Percentiles rank a stretch among this genome's conserved stretches.
These are phyloP conservation scores for Porites lobata DNA, from an alignment of 92 coral and sea anemone genomes.

Conservation along the genomic window DNA sequence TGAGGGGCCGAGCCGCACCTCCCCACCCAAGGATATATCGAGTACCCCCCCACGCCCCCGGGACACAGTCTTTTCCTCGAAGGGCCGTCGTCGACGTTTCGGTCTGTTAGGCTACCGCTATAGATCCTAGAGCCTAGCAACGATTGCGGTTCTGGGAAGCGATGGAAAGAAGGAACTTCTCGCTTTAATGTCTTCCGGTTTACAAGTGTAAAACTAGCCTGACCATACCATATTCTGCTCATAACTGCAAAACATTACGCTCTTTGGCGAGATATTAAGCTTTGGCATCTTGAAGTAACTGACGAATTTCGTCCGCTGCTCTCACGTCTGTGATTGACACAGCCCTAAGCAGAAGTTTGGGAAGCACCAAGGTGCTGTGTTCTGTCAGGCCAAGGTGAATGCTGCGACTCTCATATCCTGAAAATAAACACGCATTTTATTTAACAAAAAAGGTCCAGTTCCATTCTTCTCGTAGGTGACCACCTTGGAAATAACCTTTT, in stretches of 20 bases:
- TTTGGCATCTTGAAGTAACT: conserved; percentile 24
- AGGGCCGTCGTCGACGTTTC: too few species aligned
- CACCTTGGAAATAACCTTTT: too few species aligned
- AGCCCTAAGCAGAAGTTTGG: conserved; percentile 80
- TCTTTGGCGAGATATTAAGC: not conserved
- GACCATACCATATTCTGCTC: not conserved
- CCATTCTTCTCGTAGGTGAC: not conserved
- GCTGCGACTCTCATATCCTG: conserved; percentile 80
- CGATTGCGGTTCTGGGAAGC: too few species aligned
- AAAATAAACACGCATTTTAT: not conserved
- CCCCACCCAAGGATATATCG: too few species aligned
- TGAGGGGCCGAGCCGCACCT: too few species aligned
- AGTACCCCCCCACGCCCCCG: not conserved
- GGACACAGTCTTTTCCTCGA: not conserved
- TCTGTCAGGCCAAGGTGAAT: conserved; percentile 76
- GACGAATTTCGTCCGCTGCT: conserved; percentile 70
- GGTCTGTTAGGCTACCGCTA: too few species aligned
- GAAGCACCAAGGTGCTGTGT: conserved; percentile 74
- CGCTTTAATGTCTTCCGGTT: too few species aligned
- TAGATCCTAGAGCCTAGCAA: too few species aligned
- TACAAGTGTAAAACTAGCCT: too few species aligned
- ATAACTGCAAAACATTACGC: not conserved
- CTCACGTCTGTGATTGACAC: conserved; percentile 75
- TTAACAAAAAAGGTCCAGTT: not conserved
- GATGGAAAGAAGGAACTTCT: too few species aligned